Evolutionary conservation across 2,113 vertebrate genomes (phyloP), one percentile per base, ranked within the genome.

Genomic region (Neotoma lepida): DNA sequence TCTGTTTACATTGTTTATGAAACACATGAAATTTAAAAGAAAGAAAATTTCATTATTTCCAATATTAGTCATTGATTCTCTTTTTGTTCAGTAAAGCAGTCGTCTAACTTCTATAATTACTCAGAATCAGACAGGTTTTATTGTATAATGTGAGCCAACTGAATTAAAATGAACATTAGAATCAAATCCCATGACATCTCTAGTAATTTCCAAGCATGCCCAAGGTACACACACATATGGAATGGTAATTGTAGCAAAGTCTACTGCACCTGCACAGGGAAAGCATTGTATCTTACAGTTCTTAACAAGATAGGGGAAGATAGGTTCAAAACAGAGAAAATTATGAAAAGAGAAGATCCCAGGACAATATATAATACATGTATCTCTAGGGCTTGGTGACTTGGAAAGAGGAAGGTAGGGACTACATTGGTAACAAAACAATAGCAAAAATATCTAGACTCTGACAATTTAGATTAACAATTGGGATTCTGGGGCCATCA

Each of bases 91-190:
- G 39, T 80, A 96, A 97, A 85, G 56, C 90, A 22, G 46, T 30
- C 4, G 4, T 77, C 78, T 96, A 84, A 93, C 51, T 94, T 80
- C 35, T 81, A 91, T 96, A 58, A 93, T 96, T 96, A 91, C 87
- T 95, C 77, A 94, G 91, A 91, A 89, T 95, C 92, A 89, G 78
- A 93, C 87, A 91, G 74, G 78, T 88, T 93, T 88, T 88, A 86
- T 66, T 88, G 64, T 76, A 78, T 77, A 85, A 91, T 73, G 64
- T 81, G 88, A 96, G 66, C 44, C 64, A 80, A 54, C 51, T 63
- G 88, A 91, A 97, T 71, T 41, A 93, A 89, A 74, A 44, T 22
- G 41, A 92, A 76, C 71, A 14, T 91, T 95, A 93, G 64, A 80
- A 84, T 46, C 73, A 56, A 93, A 71, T 66, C 95, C 88, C 68